phyloP scores from a whole-genome alignment of 2,797 vertebrate species.

The Sparidentex hasta region DNA sequence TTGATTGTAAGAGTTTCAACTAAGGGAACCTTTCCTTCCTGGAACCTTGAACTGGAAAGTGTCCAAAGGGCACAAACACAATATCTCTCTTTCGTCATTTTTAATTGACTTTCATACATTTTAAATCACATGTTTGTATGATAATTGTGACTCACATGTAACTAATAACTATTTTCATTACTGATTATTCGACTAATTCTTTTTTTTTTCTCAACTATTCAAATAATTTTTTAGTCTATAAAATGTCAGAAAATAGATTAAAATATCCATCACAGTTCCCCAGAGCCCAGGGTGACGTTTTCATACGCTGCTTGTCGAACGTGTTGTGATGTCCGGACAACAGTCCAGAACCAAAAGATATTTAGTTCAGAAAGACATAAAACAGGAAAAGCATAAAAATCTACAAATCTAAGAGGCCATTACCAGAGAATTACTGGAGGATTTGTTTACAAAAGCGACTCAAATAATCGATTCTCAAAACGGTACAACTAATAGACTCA shows the following conservation, averaged over 20 bases:
- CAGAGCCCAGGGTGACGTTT: conserved; percentile 1
- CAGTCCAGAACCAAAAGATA: neutral
- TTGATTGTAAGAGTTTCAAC: conserved; percentile 83
- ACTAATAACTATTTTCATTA: conserved; percentile 15
- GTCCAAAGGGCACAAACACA: conserved; percentile 66
- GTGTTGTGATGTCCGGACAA: neutral
- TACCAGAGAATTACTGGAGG: neutral
- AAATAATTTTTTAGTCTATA: neutral
- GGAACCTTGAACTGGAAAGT: conserved; percentile 77
- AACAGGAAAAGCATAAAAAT: neutral
- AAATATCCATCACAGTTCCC: neutral
- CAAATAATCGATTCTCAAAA: neutral
- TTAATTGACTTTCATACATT: conserved; percentile 32
- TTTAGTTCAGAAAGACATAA: conserved; percentile 10
- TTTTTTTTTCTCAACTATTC: conserved; percentile 25
- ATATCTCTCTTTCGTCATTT: conserved; percentile 40
- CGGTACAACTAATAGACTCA: neutral
- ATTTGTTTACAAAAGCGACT: neutral
- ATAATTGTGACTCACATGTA: conserved; percentile 9
- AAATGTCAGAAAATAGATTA: neutral
- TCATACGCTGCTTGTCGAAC: neutral
- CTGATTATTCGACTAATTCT: neutral
- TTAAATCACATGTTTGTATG: neutral
- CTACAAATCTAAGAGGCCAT: neutral
- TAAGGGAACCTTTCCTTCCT: conserved; percentile 76